Base-by-base conservation (phyloP, 2,888 invertebrate genomes). In the Limulus polyphemus region DNA sequence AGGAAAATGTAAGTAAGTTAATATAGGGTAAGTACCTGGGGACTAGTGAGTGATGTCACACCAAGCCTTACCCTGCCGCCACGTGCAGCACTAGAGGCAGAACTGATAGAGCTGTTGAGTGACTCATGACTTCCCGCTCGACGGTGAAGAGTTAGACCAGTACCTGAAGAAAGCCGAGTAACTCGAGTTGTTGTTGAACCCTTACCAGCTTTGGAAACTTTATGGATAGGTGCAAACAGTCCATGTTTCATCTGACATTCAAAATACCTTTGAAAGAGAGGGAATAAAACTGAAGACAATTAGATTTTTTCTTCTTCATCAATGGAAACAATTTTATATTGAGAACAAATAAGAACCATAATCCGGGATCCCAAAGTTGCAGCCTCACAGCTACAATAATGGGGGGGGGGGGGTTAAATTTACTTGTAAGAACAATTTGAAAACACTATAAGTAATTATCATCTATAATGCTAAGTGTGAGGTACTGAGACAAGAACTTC, bases 241-340 rank as follows among this genome's bases (percentile, higher is more conserved):
- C 98, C 98, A 78, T 87, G 89, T 74, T 88, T 86, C 48, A 88
- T 86, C 67, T 84, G 83, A 77, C 97, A 98, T 69, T 88, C 87
- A 79, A 98, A 98, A 79, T 98, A 98, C 79, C 95, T 66, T 46
- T 9, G 32, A 32, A 32, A 5, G 32, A 32, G 32, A 2, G 32
- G 32, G 32, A 32, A 32, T 32, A 32, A 32, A 32, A 32, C 32
- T 32, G 1, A 1, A 32, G 32, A 32, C 3, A 32, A 32, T 1
- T 32, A 32, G 3, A 32, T 32, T 32, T 7, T 32, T 32, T 32
- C 1, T 32, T 32, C n/a, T n/a, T n/a, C n/a, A n/a, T n/a, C n/a
- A n/a, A n/a, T n/a, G n/a, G n/a, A 32, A 32, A 32, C 7, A 32
- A 32, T 32, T 32, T 32, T 32, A 32, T 32, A 32, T 32, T 7